Conservation (phyloP, 2,888 invertebrate species). For the Microplitis deprimator region DNA sequence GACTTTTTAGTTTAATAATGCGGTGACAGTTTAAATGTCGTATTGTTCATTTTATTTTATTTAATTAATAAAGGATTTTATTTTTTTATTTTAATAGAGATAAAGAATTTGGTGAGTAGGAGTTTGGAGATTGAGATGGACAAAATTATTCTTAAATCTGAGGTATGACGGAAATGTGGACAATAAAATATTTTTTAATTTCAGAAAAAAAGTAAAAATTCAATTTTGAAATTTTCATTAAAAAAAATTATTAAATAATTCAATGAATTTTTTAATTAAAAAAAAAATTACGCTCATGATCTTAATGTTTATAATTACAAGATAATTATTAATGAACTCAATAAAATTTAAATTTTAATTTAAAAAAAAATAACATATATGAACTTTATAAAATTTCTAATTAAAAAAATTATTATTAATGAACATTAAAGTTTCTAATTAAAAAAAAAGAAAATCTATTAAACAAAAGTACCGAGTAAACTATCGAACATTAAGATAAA, state of each 20-base stretch:
- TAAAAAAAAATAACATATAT: not conserved
- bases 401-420: not conserved
- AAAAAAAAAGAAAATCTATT: not conserved
- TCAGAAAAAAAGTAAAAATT: too few relatives aligned
- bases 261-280: too few relatives aligned
- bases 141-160: too few relatives aligned
- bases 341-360: not conserved
- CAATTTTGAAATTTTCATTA: too few relatives aligned
- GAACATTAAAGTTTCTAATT: not conserved
- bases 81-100: not conserved
- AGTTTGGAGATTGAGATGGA: too few relatives aligned
- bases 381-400: not conserved
- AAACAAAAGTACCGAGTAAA: too few relatives aligned
- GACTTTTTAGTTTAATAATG: constrained; percentile 8
- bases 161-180: too few relatives aligned
- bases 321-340: not conserved
- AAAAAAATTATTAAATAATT: too few relatives aligned
- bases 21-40: not conserved
- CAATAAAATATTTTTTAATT: too few relatives aligned
- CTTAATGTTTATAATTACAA: too few relatives aligned
- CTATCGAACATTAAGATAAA: not conserved
- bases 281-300: too few relatives aligned
- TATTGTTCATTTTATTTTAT: not conserved
- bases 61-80: not conserved
- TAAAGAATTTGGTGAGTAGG: too few relatives aligned